Conservation (phyloP, 2,797 vertebrate species). For the Pagetopsis macropterus region DNA sequence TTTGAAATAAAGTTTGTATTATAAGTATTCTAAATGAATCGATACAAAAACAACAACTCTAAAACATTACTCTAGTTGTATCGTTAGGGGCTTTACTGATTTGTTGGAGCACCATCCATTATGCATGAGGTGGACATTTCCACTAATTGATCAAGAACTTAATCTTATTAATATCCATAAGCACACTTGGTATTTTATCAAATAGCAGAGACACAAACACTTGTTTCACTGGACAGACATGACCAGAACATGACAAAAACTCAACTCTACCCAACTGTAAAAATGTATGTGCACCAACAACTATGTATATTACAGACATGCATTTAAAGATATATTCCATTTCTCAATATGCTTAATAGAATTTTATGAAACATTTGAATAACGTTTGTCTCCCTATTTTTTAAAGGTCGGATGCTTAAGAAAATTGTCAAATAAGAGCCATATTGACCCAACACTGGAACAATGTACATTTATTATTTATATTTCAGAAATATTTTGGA, state of each 20-base stretch:
- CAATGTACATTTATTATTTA: too few relatives aligned
- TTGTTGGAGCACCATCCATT: not conserved
- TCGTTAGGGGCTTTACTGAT: not conserved
- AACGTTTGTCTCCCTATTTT: not conserved
- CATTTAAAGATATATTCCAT: not conserved
- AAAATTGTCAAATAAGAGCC: too few relatives aligned
- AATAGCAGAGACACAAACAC: not conserved
- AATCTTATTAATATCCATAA: not conserved
- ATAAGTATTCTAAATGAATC: too few relatives aligned
- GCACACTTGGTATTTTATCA: not conserved
- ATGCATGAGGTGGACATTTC: not conserved
- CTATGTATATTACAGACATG: not conserved
- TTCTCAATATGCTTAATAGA: not conserved
- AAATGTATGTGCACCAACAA: not conserved
- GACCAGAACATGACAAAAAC: not conserved
- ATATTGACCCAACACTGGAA: too few relatives aligned
- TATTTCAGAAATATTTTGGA: too few relatives aligned
- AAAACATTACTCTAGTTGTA: not conserved
- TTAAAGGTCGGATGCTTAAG: not conserved
- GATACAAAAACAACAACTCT: not conserved
- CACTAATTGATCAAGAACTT: not conserved
- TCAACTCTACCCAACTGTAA: too few relatives aligned
- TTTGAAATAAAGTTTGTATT: not conserved
- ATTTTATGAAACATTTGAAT: not conserved
- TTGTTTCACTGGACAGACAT: not conserved